A percentile compares a stretch with the other conserved stretches of the same genome.
Conservation (phyloP, 2,888 invertebrate species). For the Entomobrya proxima region DNA sequence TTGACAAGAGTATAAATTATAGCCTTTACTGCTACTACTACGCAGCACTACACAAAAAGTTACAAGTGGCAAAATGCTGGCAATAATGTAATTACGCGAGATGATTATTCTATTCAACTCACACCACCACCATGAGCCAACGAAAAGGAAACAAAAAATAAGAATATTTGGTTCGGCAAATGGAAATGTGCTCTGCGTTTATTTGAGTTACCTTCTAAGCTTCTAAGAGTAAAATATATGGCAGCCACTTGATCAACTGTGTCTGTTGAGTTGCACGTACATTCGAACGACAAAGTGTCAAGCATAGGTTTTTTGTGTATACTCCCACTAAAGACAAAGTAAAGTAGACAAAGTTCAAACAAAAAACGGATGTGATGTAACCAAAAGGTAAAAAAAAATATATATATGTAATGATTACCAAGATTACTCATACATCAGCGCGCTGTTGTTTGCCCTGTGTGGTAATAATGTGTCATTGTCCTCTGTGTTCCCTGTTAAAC, state of each 20-base stretch:
- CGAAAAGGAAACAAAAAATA: not conserved
- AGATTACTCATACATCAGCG: no score
- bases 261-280: constrained; percentile 55
- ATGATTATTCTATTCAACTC: not conserved
- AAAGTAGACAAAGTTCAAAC: not conserved
- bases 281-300: not conserved
- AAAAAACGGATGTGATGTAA: not conserved
- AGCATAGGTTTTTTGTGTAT: not conserved
- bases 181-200: not conserved
- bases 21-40: not conserved
- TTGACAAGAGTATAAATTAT: no score
- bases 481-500: constrained; percentile 12
- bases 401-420: no score
- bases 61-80: not conserved
- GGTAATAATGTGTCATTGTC: constrained; percentile 58
- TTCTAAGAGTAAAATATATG: no score
- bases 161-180: not conserved
- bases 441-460: no score
- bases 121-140: not conserved
- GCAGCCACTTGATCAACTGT: constrained; percentile 57
- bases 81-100: not conserved
- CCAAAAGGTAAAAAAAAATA: no score
- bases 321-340: not conserved
- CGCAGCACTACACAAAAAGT: not conserved
- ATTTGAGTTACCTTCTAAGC: no score